Evolutionary conservation across 2,797 vertebrate genomes (phyloP).

Genomic region (Fratercula arctica): DNA sequence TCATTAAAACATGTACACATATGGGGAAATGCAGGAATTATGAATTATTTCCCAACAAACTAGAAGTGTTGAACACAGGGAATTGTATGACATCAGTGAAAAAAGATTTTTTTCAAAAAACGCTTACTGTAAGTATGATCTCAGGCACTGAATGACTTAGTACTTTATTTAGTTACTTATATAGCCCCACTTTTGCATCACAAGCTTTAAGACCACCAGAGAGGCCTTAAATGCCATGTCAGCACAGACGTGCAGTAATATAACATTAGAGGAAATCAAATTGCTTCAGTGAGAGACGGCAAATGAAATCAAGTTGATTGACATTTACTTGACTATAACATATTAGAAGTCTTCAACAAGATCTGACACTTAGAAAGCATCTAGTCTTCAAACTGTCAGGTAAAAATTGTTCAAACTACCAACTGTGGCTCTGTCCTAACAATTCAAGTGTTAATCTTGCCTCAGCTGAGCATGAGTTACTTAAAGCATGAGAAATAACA

Average conservation of each 20-base stretch:
- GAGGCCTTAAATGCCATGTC: accelerated
- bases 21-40: neutral
- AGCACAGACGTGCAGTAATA: accelerated
- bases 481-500: neutral
- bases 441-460: neutral
- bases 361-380: neutral
- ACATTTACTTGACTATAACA: neutral
- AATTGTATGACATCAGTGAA: neutral
- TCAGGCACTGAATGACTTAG: neutral
- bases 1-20: neutral
- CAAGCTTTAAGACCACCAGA: neutral
- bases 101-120: neutral
- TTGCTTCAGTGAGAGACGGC: neutral
- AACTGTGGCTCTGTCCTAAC: neutral
- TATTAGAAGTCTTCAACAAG: neutral
- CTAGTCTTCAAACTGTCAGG: neutral
- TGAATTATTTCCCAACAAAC: neutral
- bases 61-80: neutral
- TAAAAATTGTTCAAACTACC: neutral
- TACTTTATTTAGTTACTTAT: neutral
- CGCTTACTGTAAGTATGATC: neutral
- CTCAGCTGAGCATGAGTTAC: neutral
- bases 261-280: neutral
- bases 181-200: neutral
- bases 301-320: neutral